Conservation (phyloP, 2,797 vertebrate genomes). For the Hephaestus fuliginosus region DNA sequence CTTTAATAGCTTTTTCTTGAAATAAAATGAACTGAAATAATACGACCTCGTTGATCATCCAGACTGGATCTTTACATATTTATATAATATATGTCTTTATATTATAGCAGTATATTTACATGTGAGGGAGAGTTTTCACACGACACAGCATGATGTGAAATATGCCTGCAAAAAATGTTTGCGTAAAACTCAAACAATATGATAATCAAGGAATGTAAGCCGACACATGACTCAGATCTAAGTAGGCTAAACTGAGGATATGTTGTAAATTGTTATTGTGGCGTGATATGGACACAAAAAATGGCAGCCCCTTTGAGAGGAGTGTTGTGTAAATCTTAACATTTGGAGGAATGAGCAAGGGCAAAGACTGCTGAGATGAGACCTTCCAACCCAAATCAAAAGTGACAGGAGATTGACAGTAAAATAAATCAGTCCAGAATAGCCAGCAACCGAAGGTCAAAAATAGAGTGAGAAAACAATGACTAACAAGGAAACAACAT, state of each 20-base stretch:
- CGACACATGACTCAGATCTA: not conserved
- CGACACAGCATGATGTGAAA: not conserved
- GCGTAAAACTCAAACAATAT: not conserved
- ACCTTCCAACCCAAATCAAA: conserved; percentile 75
- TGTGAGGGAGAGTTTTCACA: not conserved
- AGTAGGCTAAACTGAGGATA: not conserved
- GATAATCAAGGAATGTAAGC: not conserved
- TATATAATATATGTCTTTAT: not conserved
- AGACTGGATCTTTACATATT: not conserved
- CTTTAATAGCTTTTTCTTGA: not conserved
- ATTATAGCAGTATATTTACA: not conserved
- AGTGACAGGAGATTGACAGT: conserved; percentile 86
- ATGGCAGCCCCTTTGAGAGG: conserved; percentile 46
- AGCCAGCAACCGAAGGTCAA: conserved; percentile 77
- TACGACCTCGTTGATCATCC: not conserved
- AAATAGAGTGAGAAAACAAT: conserved; percentile 83
- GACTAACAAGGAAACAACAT: conserved; percentile 77
- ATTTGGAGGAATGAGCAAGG: conserved; percentile 83
- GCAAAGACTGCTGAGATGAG: conserved; percentile 74
- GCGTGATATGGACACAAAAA: conserved; percentile 31
- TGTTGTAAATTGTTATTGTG: not conserved
- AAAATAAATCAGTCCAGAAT: conserved; percentile 83
- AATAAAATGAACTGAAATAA: not conserved
- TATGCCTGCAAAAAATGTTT: not conserved
- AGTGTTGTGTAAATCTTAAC: conserved; percentile 62